Base-by-base conservation (phyloP, 2,888 invertebrate genomes). In the Bibio marci region DNA sequence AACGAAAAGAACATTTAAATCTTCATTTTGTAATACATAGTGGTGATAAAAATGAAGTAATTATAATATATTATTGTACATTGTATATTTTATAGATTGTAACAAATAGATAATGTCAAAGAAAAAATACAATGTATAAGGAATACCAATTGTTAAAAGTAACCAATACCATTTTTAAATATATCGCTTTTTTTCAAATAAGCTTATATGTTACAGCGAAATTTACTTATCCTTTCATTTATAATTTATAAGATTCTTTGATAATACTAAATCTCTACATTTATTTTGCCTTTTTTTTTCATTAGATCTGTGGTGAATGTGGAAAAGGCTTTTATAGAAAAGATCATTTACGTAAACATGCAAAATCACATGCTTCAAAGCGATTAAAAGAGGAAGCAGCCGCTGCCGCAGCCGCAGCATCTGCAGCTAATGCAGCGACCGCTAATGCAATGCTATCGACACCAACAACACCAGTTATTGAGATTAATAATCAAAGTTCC, bases 11-110 rank as follows among this genome's bases (percentile, higher is more conserved):
- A 54, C 83, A 85, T 51, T 69, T 85, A 51, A 82, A 81, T 58
- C 67, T 83, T 45, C 85, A 85, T 62, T 76, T 77, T 49, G 81
- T 83, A 49, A 85, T 83, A 56, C 85, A 85, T 63, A 80, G 81
- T 40, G 83, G 83, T 27, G 76, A 80, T 56, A 83, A 83, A 62
- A 81, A 79, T 5, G 81, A 83, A 57, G 74, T 80, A 39, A 42
- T 14, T 30, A 4, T n/a, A 30, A 14, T 14, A 17, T 17, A 19
- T 26, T 30, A 15, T 14, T 31, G 27, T 35, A 4, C 3, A 17
- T 25, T 41, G 25, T 30, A 26, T 28, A 35, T 27, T 8, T 41
- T 46, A 28, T 63, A 52, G 52, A 52, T 51, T n/a, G n/a, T n/a
- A n/a, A n/a, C n/a, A n/a, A n/a, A 31, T 31, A 10, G 7, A 10